These are phyloP conservation scores for Palythoa caribaeorum DNA, from an alignment of 92 coral and sea anemone genomes.

Conservation along the genomic window DNA sequence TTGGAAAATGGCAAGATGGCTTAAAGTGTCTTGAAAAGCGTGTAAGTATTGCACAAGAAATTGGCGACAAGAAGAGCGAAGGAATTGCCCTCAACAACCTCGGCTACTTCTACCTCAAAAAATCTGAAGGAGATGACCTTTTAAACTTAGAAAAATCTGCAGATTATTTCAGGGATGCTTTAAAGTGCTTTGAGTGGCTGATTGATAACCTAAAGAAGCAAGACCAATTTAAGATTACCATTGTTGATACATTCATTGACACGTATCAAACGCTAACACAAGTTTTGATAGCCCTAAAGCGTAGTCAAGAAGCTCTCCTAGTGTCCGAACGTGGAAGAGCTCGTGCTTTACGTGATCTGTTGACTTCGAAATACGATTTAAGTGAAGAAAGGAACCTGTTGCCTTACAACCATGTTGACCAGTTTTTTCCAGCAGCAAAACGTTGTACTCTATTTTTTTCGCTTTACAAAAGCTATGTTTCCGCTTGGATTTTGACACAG, in stretches of 20 bases:
- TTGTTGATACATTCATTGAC: conserved; percentile 40
- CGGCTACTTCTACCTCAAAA: conserved; percentile 11
- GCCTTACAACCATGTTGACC: neutral
- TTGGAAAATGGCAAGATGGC: conserved; percentile 32
- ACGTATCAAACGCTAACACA: conserved; percentile 42
- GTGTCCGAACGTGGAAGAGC: conserved; percentile 22
- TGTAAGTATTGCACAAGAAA: conserved; percentile 13
- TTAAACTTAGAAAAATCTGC: conserved; percentile 1
- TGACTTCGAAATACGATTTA: neutral
- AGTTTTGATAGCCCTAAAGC: neutral
- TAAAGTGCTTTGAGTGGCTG: conserved; percentile 39
- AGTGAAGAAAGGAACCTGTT: neutral
- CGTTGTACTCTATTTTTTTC: neutral
- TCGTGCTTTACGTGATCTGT: conserved; percentile 18
- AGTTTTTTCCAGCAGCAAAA: neutral
- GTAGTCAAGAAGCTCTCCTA: neutral
- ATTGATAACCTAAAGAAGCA: conserved; percentile 26
- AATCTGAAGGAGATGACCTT: conserved; percentile 1
- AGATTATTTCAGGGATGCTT: conserved; percentile 25
- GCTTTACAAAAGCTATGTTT: neutral
- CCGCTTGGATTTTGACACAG: neutral
- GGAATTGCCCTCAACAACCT: neutral
- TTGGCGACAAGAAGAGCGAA: conserved; percentile 30
- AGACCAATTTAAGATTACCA: conserved; percentile 48
- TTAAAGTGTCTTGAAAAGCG: conserved; percentile 19